Percentiles rank a stretch among this genome's conserved stretches.
These are phyloP conservation scores for Periplaneta americana DNA, from an alignment of 1,140 invertebrate genomes.

Conservation along the genomic window DNA sequence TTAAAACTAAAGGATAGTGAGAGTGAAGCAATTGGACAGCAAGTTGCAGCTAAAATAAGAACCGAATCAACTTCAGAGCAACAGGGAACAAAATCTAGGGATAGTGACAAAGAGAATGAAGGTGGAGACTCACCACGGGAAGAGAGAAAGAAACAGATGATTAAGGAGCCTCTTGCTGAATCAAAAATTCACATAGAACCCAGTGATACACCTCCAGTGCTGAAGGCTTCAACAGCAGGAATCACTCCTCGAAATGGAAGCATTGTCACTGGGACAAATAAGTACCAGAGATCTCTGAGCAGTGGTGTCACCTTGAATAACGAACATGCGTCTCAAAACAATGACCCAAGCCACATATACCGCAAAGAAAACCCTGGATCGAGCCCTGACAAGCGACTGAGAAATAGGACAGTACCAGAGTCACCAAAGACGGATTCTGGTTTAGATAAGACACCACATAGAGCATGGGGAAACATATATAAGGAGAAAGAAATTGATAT, in stretches of 20 bases:
- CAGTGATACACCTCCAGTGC: constrained; percentile 13
- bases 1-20: constrained; percentile 66
- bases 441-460: not conserved
- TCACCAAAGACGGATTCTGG: not conserved
- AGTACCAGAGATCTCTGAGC: not conserved
- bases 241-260: not conserved
- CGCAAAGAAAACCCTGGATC: constrained; percentile 23
- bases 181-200: constrained; percentile 30
- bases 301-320: constrained; percentile 8
- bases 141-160: constrained; percentile 31
- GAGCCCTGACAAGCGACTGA: constrained; percentile 19
- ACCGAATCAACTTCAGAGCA: constrained; percentile 27
- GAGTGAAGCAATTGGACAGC: constrained; percentile 48
- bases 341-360: not conserved
- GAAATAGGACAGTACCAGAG: not conserved
- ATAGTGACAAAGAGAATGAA: constrained; percentile 64
- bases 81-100: constrained; percentile 43
- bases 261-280: not conserved
- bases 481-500: constrained; percentile 7
- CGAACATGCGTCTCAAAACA: not conserved
- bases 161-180: constrained; percentile 38
- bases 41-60: constrained; percentile 39
- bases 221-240: not conserved
- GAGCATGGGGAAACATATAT: not conserved
- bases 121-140: constrained; percentile 34